Conservation (phyloP, 2,797 vertebrate genomes). For the Scleropages formosus region DNA sequence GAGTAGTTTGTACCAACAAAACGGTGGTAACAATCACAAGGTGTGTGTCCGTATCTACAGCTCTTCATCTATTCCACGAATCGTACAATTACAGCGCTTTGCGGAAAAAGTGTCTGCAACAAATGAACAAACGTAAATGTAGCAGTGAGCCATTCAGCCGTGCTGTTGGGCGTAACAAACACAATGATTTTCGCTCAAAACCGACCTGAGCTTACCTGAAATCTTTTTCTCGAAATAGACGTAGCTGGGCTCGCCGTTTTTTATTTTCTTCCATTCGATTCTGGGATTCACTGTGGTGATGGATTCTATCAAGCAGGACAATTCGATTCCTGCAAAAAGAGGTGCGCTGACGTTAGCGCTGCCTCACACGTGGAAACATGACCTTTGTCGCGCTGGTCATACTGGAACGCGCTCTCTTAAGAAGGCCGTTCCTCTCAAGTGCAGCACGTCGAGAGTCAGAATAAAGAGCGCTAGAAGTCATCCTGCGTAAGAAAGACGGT, state of each 20-base stretch:
- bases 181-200: neutral
- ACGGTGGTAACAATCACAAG: too few relatives aligned
- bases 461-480: neutral
- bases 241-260: constrained; percentile 79
- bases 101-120: too few relatives aligned
- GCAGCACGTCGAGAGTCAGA: neutral
- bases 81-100: too few relatives aligned
- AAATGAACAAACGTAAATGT: too few relatives aligned
- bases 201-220: constrained; percentile 70
- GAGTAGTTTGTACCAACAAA: too few relatives aligned
- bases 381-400: neutral
- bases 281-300: constrained; percentile 81
- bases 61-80: too few relatives aligned
- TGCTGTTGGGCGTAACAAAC: too few relatives aligned
- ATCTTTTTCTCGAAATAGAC: constrained; percentile 85
- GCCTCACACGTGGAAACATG: neutral
- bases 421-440: neutral
- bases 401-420: neutral
- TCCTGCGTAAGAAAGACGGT: neutral
- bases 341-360: neutral
- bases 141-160: too few relatives aligned
- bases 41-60: too few relatives aligned
- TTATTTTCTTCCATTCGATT: constrained; percentile 98
- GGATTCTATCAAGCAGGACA: constrained; percentile 89
- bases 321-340: constrained; percentile 72